Base-by-base conservation (phyloP, 2,797 vertebrate genomes). In the Bovichtus variegatus region DNA sequence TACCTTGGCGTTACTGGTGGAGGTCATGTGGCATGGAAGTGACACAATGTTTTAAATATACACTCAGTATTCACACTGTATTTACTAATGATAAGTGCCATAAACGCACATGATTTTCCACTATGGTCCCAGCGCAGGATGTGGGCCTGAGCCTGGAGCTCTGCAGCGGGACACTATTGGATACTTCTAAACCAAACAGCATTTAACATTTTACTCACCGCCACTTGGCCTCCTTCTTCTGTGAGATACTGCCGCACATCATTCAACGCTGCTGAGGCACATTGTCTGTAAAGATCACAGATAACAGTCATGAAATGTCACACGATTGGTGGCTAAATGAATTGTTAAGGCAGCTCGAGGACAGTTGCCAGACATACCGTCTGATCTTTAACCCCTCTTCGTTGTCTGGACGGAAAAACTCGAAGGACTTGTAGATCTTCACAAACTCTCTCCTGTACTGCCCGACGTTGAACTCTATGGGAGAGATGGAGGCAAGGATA, bases 401-500 rank as follows among this genome's bases (percentile, higher is more conserved):
- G 7, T 99, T 99, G 92, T 99, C 96, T 25, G 98, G 98, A 86
- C 96, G 95, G 92, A 99, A 99, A 90, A 99, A 99, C 85, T 99
- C 97, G 89, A 98, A 99, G 27, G 98, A 99, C 87, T 96, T 98
- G 76, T 99, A 99, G n/a, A 97, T 98, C 93, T 98, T 99, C 88
- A 98, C 94, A 91, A 93, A 94, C 65, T 97, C 94, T 71, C 98
- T 96, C 63, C 98, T 97, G 87, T 99, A 99, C 83, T 99, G 98
- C 25, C 98, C 98, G 0, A 99, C 97, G 6, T 99, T 99, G 93
- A 99, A 99, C 87, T 99, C 98, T 99, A 79, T 5, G n/a, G n/a
- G 43, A 53, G 6, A 44, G 13, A 55, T 3, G 21, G 10, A 80
- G 1, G 15, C 16, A 65, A 16, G 21, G 18, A 53, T 16, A 62